Evolutionary conservation across 2,797 vertebrate species (phyloP), one percentile per base, ranked within the genome.

Genomic region (Phalloptychus januarius): DNA sequence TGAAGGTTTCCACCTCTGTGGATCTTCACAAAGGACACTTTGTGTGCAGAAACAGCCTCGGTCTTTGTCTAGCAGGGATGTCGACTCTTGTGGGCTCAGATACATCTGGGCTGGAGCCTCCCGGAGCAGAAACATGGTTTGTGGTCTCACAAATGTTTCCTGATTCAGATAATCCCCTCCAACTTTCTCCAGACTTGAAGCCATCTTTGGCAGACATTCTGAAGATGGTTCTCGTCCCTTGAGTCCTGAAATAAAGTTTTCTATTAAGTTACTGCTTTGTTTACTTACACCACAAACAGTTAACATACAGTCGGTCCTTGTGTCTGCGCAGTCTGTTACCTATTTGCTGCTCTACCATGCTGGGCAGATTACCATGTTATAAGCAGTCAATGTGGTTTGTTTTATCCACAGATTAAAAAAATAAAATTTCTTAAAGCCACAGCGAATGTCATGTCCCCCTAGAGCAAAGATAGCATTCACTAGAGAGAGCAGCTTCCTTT

Each of bases 371-470:
- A 63, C 42, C 36, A 48, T 63, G 36, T 71, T 5, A 63, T 72
- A 54, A 58, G n/a, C 69, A 79, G 40, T 74, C 28, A 36, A n/a
- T 44, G 15, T 71, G 6, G 20, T 42, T 79, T 75, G 12, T 65
- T 74, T 23, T 73, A 31, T 58, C 2, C 38, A 67, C 12, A 3
- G 20, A 54, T 54, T 63, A 42, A 50, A 46, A 12, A 42, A 58
- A 48, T 7, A 54, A 38, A 83, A 33, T 76, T 2, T 46, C 71
- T 87, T 83, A 86, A 73, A 89, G 87, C 63, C 10, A 74, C 77
- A 61, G 20, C n/a, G 88, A 89, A 93, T 87, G 83, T 87, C 84
- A 84, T 75, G 87, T 71, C 90, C 90, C 92, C 88, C 87, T 87
- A 48, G 71, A 78, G 79, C 76, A 80, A 80, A 80, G 28, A 74